Percentiles rank a stretch among this genome's conserved stretches.
Conservation (phyloP, 1,140 invertebrate species). For the Drosophila pseudoobscura region DNA sequence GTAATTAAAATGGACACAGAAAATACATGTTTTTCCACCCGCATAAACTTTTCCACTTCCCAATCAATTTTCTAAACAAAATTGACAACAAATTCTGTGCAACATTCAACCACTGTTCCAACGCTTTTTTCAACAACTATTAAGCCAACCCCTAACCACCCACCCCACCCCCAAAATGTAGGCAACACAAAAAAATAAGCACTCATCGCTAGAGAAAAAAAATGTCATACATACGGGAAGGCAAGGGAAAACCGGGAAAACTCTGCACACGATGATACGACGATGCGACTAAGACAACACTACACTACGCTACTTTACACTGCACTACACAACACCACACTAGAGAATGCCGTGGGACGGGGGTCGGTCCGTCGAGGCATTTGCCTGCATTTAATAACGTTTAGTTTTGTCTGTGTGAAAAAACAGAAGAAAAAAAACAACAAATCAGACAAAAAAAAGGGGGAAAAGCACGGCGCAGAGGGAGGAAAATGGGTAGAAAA, state of each 20-base stretch:
- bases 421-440: slow-evolving; percentile 37
- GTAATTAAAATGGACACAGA: too few relatives aligned
- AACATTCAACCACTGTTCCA: slow-evolving; percentile 25
- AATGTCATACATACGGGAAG: slow-evolving; percentile 25
- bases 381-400: slow-evolving; percentile 80
- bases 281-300: slow-evolving; percentile 43
- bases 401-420: slow-evolving; percentile 74
- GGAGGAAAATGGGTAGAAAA: too few relatives aligned
- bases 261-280: slow-evolving; percentile 30
- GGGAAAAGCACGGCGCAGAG: slow-evolving; percentile 31
- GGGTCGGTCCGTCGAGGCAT: slow-evolving; percentile 35
- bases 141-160: slow-evolving; percentile 10
- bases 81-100: background rate
- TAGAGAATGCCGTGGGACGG: slow-evolving; percentile 49
- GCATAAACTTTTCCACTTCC: background rate
- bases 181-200: slow-evolving; percentile 69
- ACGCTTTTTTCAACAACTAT: slow-evolving; percentile 32
- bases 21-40: too few relatives aligned
- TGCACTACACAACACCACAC: too few relatives aligned
- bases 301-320: slow-evolving; percentile 16
- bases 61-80: background rate
- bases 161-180: slow-evolving; percentile 52
- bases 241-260: background rate
- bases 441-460: slow-evolving; percentile 34
- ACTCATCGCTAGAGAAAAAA: slow-evolving; percentile 55